phyloP scores from a whole-genome alignment of 2,888 invertebrate species.

The Epistrophella euchroma region DNA sequence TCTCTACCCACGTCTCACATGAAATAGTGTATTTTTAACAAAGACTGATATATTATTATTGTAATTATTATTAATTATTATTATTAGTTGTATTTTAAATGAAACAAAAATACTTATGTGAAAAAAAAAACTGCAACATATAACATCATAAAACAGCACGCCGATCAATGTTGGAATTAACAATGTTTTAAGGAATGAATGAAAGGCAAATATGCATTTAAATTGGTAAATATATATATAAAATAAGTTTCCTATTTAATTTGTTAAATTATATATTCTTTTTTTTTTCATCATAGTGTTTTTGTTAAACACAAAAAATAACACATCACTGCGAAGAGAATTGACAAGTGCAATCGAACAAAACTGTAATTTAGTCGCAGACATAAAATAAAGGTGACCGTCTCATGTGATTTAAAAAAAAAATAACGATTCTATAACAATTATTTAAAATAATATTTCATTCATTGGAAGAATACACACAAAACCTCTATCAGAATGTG shows the following conservation, averaged over 20 bases:
- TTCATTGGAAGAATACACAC: no score
- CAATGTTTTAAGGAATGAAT: conserved; percentile 26
- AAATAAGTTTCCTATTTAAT: conserved; percentile 40
- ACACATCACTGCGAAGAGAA: conserved; percentile 9
- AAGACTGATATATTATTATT: conserved; percentile 76
- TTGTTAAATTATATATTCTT: conserved; percentile 7
- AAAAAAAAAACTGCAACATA: conserved; percentile 31
- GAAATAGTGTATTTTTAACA: conserved; percentile 75
- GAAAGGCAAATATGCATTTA: conserved; percentile 58
- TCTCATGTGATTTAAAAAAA: no score
- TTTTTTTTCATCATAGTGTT: conserved; percentile 4
- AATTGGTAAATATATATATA: conserved; percentile 59
- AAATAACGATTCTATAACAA: no score
- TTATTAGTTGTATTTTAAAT: conserved; percentile 64
- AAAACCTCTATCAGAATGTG: no score
- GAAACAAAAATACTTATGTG: conserved; percentile 26
- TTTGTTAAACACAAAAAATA: neutral
- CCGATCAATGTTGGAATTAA: conserved; percentile 22
- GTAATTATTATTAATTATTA: conserved; percentile 71
- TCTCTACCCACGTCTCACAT: conserved; percentile 63
- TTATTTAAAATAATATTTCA: no score
- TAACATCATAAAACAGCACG: conserved; percentile 4
- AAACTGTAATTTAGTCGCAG: neutral
- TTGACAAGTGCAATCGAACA: neutral
- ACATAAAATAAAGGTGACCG: neutral